Conservation (phyloP, 2,888 invertebrate species). For the Tryphoninae sp. region DNA sequence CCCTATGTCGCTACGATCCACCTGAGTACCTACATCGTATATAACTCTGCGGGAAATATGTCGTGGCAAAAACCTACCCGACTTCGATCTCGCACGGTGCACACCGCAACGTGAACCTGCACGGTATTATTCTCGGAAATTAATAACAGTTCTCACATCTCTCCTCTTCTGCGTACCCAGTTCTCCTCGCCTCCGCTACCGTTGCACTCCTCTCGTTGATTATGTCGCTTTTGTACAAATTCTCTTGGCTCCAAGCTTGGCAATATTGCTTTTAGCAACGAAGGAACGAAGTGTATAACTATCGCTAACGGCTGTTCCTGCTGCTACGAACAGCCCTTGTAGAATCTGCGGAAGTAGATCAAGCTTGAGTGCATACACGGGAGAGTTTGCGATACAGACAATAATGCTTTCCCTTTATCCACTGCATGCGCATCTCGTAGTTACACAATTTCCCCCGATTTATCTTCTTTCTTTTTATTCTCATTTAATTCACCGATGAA, state of each 20-base stretch:
- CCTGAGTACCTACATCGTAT: background rate
- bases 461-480: constrained; percentile 24
- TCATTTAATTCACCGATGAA: background rate
- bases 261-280: constrained; percentile 36
- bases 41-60: background rate
- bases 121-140: constrained; percentile 42
- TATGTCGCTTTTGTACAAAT: constrained; percentile 49
- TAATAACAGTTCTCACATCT: constrained; percentile 38
- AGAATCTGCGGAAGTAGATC: constrained; percentile 40
- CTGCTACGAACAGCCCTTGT: background rate
- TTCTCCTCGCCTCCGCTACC: background rate
- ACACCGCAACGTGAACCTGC: background rate
- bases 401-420: background rate
- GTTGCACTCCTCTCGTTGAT: constrained; percentile 6
- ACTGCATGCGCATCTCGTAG: background rate
- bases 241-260: constrained; percentile 36
- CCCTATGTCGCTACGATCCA: constrained; percentile 14
- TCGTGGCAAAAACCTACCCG: constrained; percentile 14
- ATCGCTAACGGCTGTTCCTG: constrained; percentile 18
- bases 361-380: constrained; percentile 19
- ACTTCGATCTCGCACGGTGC: constrained; percentile 14
- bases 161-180: background rate
- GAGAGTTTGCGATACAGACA: constrained; percentile 18
- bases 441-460: constrained; percentile 16
- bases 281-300: constrained; percentile 3